Evolutionary conservation across 1,140 invertebrate genomes (phyloP), one percentile per base, ranked within the genome.

Genomic region (Zaprionus nigranus): DNA sequence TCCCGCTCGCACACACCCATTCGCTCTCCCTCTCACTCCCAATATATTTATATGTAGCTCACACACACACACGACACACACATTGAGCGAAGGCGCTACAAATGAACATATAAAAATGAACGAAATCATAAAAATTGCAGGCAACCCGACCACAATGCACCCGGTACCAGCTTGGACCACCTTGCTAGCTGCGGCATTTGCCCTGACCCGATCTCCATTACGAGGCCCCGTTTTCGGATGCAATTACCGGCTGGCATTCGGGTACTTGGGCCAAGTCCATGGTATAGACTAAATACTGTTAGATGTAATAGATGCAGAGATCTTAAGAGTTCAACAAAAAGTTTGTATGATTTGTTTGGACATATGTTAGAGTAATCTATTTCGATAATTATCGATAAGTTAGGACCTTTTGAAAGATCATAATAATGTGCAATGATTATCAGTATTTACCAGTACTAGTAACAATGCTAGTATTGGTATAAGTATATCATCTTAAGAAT

Each of bases 51-150:
- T 51, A 51, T 51, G 46, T 51, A 51, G 38, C 58, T 57, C 64
- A 65, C 64, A 69, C 53, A 69, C 51, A 22, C 26, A 46, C 46
- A 72, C 62, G 20, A 13, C 24, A 24, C 64, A 70, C 38, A 73
- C 59, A 65, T 22, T 12, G 28, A 75, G 75, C 61, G 51, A 57
- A 65, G 46, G 34, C 49, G 66, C 86, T 84, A 84, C 78, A 87
- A 86, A 86, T 90, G 83, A 91, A 91, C 88, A 91, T 83, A 90
- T 87, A 91, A 91, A 91, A 91, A 85, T 70, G 65, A 64, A 78
- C 86, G 69, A 69, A 85, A 88, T 90, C 87, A 79, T 88, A 88
- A 88, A 88, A 88, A 88, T 90, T 88, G 85, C 84, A 88, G 84
- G 81, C 83, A 70, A 82, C 82, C 79, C 75, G 53, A 85, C 75